Percentiles rank a stretch among this genome's conserved stretches.
phyloP scores from a whole-genome alignment of 2,888 invertebrate genomes.

The Leptinotarsa juncta region DNA sequence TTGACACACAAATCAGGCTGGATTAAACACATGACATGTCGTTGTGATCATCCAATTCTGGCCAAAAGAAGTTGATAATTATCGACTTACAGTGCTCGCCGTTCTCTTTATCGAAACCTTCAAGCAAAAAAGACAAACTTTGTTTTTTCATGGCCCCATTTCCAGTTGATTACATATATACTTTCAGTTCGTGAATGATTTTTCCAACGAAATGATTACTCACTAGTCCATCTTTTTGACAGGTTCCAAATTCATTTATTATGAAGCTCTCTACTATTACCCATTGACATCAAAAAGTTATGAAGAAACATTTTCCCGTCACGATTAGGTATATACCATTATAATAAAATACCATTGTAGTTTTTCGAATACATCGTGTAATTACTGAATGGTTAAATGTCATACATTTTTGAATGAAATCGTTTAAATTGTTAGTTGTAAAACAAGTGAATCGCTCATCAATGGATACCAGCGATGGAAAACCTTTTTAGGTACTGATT shows the following conservation, averaged over 20 bases:
- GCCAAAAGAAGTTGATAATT: too few relatives aligned
- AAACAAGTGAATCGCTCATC: slow-evolving; percentile 15
- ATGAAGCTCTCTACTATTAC: slow-evolving; percentile 33
- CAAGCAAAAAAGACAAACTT: background rate
- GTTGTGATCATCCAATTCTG: too few relatives aligned
- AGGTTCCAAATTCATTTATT: slow-evolving; percentile 39
- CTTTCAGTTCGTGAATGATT: background rate
- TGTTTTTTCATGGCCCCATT: background rate
- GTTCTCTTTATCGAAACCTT: background rate
- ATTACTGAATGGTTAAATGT: slow-evolving; percentile 31
- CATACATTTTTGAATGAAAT: slow-evolving; percentile 31
- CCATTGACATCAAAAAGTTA: slow-evolving; percentile 36
- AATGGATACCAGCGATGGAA: slow-evolving; percentile 5
- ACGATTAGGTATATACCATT: slow-evolving; percentile 30
- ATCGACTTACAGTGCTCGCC: background rate
- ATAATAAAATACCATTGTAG: slow-evolving; percentile 32
- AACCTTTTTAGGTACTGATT: background rate
- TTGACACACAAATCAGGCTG: too few relatives aligned
- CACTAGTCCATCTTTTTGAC: slow-evolving; percentile 38
- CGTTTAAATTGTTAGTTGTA: slow-evolving; percentile 35
- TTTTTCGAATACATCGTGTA: slow-evolving; percentile 27
- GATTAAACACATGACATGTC: too few relatives aligned
- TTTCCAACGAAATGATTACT: slow-evolving; percentile 27
- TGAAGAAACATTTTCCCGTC: slow-evolving; percentile 22
- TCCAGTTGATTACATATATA: background rate